These are phyloP conservation scores for Sprattus sprattus DNA, from an alignment of 2,113 vertebrate genomes.

Conservation along the genomic window DNA sequence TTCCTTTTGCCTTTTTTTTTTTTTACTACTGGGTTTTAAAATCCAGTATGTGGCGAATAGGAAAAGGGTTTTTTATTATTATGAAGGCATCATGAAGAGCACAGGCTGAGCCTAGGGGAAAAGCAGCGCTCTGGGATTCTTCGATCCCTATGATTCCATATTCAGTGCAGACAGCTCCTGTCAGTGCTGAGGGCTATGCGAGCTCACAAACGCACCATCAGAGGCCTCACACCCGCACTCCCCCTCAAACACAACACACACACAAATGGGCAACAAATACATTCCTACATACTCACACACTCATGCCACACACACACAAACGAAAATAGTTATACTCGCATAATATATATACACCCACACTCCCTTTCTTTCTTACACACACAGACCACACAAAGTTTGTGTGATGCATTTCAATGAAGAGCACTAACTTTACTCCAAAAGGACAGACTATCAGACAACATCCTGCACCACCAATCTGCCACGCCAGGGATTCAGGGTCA, in stretches of 20 bases:
- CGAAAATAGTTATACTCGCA: constrained; percentile 23
- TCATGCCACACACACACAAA: neutral
- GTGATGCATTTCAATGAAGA: constrained; percentile 29
- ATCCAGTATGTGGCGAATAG: neutral
- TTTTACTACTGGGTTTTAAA: neutral
- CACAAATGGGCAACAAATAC: neutral
- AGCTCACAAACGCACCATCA: constrained; percentile 1
- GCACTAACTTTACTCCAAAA: constrained; percentile 21
- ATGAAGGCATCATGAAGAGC: neutral
- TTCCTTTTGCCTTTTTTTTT: neutral
- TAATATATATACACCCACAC: neutral
- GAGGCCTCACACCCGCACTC: neutral
- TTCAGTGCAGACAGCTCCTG: constrained; percentile 23
- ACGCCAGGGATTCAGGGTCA: constrained; percentile 25
- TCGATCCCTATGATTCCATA: constrained; percentile 14
- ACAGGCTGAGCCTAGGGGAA: neutral
- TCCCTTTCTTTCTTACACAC: neutral
- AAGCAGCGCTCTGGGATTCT: neutral
- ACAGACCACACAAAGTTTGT: neutral
- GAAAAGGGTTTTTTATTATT: neutral
- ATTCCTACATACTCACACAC: neutral
- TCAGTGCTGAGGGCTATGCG: neutral
- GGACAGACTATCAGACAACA: neutral
- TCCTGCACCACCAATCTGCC: neutral
- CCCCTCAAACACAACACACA: neutral